Evolutionary conservation across 2,797 vertebrate genomes (phyloP).

Genomic region (Bufotes viridis): DNA sequence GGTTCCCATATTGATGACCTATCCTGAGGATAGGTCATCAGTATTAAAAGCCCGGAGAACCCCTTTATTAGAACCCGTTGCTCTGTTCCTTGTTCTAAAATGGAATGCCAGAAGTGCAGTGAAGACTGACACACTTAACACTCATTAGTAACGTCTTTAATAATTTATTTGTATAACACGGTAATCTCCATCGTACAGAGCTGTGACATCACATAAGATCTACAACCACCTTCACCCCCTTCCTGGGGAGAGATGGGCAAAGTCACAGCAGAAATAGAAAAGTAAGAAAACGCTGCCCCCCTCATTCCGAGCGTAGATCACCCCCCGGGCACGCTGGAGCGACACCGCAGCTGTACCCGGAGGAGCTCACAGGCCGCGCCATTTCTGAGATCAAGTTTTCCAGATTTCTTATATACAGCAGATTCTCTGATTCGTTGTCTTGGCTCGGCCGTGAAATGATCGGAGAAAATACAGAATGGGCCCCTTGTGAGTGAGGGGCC

Average conservation of each 20-base stretch:
- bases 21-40: too few relatives aligned
- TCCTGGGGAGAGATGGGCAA: neutral
- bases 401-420: constrained; percentile 29
- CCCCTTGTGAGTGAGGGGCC: neutral
- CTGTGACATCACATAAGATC: neutral
- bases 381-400: constrained; percentile 7
- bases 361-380: neutral
- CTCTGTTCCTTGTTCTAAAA: neutral
- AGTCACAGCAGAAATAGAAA: neutral
- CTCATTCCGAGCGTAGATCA: too few relatives aligned
- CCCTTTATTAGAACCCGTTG: too few relatives aligned
- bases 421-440: constrained; percentile 26
- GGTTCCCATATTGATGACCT: too few relatives aligned
- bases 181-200: constrained; percentile 9
- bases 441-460: neutral
- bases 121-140: neutral
- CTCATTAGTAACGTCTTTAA: neutral
- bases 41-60: too few relatives aligned
- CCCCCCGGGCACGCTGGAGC: neutral
- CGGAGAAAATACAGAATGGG: constrained; percentile 16
- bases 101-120: neutral
- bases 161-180: constrained; percentile 51
- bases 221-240: neutral
- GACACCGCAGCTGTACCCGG: neutral
- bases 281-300: neutral